Conservation (phyloP, 2,797 vertebrate species). For the Tangara arthus region DNA sequence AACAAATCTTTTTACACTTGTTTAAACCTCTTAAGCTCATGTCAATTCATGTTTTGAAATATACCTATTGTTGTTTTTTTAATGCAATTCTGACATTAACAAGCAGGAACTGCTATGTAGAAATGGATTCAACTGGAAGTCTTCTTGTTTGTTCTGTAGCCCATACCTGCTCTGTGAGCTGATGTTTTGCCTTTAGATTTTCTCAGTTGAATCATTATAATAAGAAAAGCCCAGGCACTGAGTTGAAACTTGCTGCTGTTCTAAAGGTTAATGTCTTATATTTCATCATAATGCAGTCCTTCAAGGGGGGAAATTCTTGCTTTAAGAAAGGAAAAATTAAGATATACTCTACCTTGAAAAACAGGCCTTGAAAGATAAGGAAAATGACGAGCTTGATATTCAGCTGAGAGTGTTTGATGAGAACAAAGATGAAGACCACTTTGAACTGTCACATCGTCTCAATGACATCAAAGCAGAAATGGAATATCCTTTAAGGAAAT, state of each 20-base stretch:
- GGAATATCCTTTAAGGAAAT: slow-evolving; percentile 94
- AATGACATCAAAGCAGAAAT: slow-evolving; percentile 95
- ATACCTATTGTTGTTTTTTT: background rate
- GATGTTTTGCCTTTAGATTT: background rate
- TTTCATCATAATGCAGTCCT: background rate
- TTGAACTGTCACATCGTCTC: slow-evolving; percentile 94
- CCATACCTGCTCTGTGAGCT: background rate
- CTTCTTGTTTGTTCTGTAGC: background rate
- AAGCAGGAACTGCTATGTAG: background rate
- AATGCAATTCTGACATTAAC: background rate
- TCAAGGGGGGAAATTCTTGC: background rate
- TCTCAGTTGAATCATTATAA: background rate
- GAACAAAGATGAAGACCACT: slow-evolving; percentile 96
- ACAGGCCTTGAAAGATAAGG: slow-evolving; percentile 90
- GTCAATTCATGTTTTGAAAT: background rate
- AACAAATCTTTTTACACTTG: background rate
- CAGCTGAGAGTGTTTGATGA: slow-evolving; percentile 98
- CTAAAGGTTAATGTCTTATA: background rate
- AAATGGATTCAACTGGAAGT: background rate
- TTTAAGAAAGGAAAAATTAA: background rate
- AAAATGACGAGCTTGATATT: slow-evolving; percentile 97
- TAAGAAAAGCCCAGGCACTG: background rate
- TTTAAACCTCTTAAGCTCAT: background rate
- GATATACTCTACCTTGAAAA: slow-evolving; percentile 41
- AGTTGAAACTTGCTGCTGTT: background rate